phyloP scores from a whole-genome alignment of 2,113 vertebrate species.

The Cochlearius cochlearius region DNA sequence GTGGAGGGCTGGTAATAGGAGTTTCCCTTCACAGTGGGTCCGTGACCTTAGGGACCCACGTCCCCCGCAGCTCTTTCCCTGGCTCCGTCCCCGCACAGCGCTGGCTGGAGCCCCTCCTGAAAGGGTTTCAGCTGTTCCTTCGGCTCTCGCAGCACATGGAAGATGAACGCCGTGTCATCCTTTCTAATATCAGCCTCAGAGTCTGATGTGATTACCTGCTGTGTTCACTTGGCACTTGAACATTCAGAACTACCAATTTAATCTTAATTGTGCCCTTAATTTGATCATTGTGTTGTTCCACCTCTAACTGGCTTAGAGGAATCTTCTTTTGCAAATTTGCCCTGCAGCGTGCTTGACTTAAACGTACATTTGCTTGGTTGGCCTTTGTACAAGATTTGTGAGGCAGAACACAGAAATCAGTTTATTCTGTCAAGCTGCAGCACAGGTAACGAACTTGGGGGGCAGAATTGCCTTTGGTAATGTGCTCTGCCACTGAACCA shows the following conservation, averaged over 20 bases:
- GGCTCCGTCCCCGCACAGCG: fast-evolving
- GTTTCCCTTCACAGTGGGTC: not conserved
- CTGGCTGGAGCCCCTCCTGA: not conserved
- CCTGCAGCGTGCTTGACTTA: not conserved
- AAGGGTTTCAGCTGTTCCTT: not conserved
- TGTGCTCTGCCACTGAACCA: not conserved
- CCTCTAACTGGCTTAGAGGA: constrained; percentile 23
- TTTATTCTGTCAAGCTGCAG: not conserved
- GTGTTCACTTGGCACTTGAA: constrained; percentile 13
- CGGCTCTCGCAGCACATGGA: not conserved
- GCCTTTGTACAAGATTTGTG: not conserved
- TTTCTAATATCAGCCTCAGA: constrained; percentile 17
- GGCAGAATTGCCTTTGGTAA: not conserved
- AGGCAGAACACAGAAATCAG: not conserved
- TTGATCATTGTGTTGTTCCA: constrained; percentile 27
- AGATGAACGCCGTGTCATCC: constrained; percentile 17
- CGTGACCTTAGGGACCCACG: not conserved
- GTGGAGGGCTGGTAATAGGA: not conserved
- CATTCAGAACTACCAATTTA: constrained; percentile 42
- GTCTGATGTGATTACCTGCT: constrained; percentile 25
- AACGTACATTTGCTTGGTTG: not conserved
- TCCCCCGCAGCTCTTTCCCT: not conserved
- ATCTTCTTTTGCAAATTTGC: not conserved
- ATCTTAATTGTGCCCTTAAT: constrained; percentile 54
- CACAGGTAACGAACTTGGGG: not conserved